A percentile compares a stretch with the other conserved stretches of the same genome.
phyloP scores from a whole-genome alignment of 2,797 vertebrate species.

The Sparidentex hasta region DNA sequence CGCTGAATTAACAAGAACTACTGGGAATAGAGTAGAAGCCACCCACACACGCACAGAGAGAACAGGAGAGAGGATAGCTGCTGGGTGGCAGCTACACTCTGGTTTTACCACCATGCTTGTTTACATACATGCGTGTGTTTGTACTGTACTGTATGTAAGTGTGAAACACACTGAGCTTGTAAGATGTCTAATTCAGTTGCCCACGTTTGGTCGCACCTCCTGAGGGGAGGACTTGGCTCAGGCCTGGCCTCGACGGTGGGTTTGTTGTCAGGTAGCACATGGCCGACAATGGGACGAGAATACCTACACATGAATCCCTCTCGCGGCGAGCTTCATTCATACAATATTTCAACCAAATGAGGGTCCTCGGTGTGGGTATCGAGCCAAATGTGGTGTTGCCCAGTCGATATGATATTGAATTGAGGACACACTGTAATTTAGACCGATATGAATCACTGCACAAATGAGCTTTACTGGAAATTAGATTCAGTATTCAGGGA shows the following conservation, averaged over 20 bases:
- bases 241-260: conserved; percentile 15
- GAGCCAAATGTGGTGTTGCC: conserved; percentile 53
- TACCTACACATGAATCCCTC: conserved; percentile 34
- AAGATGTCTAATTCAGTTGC: conserved; percentile 29
- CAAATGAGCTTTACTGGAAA: conserved; percentile 46
- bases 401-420: conserved; percentile 44
- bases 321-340: conserved; percentile 50
- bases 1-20: conserved; percentile 68
- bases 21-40: conserved; percentile 57
- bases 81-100: conserved; percentile 33
- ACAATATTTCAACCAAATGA: conserved; percentile 53
- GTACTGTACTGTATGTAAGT: conserved; percentile 20
- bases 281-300: conserved; percentile 51
- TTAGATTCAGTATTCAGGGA: conserved; percentile 43
- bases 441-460: conserved; percentile 44
- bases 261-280: conserved; percentile 25
- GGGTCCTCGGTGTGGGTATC: conserved; percentile 31
- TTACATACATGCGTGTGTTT: conserved; percentile 50
- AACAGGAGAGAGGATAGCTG: conserved; percentile 30
- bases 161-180: conserved; percentile 27
- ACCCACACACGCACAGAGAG: conserved; percentile 39
- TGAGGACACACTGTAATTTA: conserved; percentile 43
- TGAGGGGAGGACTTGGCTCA: conserved; percentile 48
- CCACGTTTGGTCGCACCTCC: conserved; percentile 23
- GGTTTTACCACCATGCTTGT: conserved; percentile 29